Evolutionary conservation across 2,113 vertebrate species (phyloP).

Genomic region (Zosterops japonicus): DNA sequence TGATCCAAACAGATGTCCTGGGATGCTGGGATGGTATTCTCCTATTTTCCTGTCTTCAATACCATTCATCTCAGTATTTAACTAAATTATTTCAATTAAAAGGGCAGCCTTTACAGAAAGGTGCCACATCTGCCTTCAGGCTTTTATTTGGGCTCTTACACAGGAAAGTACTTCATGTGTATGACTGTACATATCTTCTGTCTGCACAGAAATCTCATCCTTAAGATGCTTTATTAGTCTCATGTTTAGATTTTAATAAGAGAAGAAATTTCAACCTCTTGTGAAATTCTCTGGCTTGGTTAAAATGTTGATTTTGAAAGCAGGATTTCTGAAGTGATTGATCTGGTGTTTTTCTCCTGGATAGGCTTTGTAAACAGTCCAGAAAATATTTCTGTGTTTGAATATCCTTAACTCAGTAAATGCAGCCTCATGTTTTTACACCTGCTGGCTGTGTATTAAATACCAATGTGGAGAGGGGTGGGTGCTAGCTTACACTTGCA

Average conservation of each 20-base stretch:
- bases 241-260: not conserved
- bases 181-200: not conserved
- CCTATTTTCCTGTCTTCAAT: accelerated
- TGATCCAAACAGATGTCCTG: not conserved
- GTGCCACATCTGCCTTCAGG: not conserved
- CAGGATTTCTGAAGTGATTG: not conserved
- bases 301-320: not conserved
- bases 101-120: not conserved
- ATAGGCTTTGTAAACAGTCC: not conserved
- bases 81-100: not conserved
- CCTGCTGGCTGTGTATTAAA: not conserved
- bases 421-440: not conserved
- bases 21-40: not conserved
- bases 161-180: not conserved
- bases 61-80: not conserved
- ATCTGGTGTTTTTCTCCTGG: not conserved
- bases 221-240: not conserved
- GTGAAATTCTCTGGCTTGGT: not conserved
- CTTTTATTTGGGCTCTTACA: not conserved
- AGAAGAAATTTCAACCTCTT: not conserved
- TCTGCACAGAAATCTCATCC: not conserved
- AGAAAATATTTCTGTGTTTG: not conserved
- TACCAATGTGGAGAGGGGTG: constrained; percentile 15
- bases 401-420: not conserved
- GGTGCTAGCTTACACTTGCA: not conserved